Evolutionary conservation across 2,797 vertebrate genomes (phyloP).

Genomic region (Danio albolineatus): DNA sequence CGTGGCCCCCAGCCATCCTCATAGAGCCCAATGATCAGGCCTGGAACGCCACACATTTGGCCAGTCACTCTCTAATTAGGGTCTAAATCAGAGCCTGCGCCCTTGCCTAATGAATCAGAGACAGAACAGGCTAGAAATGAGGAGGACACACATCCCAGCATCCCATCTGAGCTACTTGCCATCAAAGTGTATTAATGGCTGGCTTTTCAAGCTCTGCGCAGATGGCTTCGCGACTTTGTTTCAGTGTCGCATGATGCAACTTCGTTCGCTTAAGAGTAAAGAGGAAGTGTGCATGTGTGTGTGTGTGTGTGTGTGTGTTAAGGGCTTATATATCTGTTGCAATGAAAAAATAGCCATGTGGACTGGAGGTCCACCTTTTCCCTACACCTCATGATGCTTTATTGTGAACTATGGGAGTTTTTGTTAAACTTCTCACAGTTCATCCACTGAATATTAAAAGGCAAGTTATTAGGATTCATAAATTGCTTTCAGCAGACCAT

Average conservation of each 20-base stretch:
- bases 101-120: conserved; percentile 70
- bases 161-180: conserved; percentile 1
- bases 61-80: conserved; percentile 70
- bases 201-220: conserved; percentile 30
- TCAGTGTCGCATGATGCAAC: conserved; percentile 39
- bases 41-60: conserved; percentile 65
- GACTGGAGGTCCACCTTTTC: too few species aligned
- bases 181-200: conserved; percentile 39
- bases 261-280: conserved; percentile 22
- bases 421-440: too few species aligned
- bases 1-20: conserved; percentile 44
- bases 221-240: conserved; percentile 35
- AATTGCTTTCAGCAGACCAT: too few species aligned
- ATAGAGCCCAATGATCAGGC: conserved; percentile 54
- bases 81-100: conserved; percentile 67
- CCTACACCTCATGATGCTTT: too few species aligned
- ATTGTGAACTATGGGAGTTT: too few species aligned
- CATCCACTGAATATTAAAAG: too few species aligned
- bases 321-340: neutral
- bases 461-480: too few species aligned
- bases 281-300: neutral
- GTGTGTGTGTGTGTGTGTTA: conserved; percentile 3
- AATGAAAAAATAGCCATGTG: neutral
- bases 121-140: conserved; percentile 58
- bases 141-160: conserved; percentile 45